A percentile compares a stretch with the other conserved stretches of the same genome.
phyloP scores from a whole-genome alignment of 2,797 vertebrate genomes.

The Chloroceryle amazona region DNA sequence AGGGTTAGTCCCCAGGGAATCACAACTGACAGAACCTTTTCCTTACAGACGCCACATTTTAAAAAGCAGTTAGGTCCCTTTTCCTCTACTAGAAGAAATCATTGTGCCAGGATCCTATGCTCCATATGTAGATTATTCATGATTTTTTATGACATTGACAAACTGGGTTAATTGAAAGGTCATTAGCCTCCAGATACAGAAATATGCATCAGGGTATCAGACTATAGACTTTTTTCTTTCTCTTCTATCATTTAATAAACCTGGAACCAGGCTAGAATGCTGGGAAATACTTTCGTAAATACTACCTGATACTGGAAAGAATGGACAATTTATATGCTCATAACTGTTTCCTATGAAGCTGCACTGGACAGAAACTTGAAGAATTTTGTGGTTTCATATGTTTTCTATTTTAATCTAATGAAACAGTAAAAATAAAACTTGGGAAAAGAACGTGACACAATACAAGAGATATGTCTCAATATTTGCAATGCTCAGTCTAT shows the following conservation, averaged over 20 bases:
- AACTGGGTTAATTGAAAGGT: background rate
- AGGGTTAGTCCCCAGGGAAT: background rate
- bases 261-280: background rate
- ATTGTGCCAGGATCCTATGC: background rate
- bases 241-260: background rate
- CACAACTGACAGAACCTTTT: background rate
- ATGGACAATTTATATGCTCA: background rate
- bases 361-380: background rate
- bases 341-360: background rate
- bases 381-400: background rate
- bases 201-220: background rate
- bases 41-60: background rate
- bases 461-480: background rate
- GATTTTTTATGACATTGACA: background rate
- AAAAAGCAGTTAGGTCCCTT: background rate
- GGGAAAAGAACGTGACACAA: background rate
- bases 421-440: background rate
- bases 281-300: background rate
- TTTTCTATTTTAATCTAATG: constrained; percentile 31
- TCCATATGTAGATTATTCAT: background rate
- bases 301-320: constrained; percentile 49
- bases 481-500: background rate
- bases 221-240: background rate
- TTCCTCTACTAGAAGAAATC: background rate
- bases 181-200: background rate